Evolutionary conservation across 2,888 invertebrate species (phyloP).

Genomic region (Pristionchus mayeri): DNA sequence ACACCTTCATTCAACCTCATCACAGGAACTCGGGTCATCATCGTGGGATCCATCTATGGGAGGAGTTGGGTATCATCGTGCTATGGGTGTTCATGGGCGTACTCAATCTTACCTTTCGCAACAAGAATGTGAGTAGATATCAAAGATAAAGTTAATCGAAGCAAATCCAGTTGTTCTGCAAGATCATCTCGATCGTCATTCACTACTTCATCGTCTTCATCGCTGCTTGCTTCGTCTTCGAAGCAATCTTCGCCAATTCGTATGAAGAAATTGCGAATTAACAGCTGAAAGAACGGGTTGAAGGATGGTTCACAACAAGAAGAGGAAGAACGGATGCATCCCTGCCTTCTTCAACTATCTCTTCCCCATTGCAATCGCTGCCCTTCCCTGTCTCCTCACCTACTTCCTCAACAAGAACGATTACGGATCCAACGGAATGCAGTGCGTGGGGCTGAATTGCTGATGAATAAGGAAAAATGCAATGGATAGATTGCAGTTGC

Average conservation of each 20-base stretch:
- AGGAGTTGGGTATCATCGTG: slow-evolving; percentile 60
- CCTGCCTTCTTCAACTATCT: slow-evolving; percentile 59
- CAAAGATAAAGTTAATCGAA: not conserved
- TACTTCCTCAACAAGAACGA: slow-evolving; percentile 56
- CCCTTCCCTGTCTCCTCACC: slow-evolving; percentile 55
- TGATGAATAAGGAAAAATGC: not conserved
- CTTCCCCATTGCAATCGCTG: slow-evolving; percentile 59
- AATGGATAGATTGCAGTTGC: slow-evolving; percentile 60
- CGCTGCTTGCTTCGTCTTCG: slow-evolving; percentile 59
- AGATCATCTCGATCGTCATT: slow-evolving; percentile 56
- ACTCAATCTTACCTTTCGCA: slow-evolving; percentile 51
- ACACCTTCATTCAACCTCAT: too few relatives aligned
- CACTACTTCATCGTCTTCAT: slow-evolving; percentile 63
- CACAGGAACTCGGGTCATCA: slow-evolving; percentile 62
- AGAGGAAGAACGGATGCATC: slow-evolving; percentile 57
- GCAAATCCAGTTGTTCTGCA: slow-evolving; percentile 57
- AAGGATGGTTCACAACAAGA: slow-evolving; percentile 45
- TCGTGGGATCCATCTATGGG: slow-evolving; percentile 60
- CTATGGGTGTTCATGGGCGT: slow-evolving; percentile 57
- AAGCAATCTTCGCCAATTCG: slow-evolving; percentile 64
- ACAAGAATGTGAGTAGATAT: not conserved
- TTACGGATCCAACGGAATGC: slow-evolving; percentile 48
- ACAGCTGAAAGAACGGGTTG: not conserved
- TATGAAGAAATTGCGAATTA: slow-evolving; percentile 36
- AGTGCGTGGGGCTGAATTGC: not conserved